These are phyloP conservation scores for Epirrita christyi DNA, from an alignment of 2,888 invertebrate species.

Conservation along the genomic window DNA sequence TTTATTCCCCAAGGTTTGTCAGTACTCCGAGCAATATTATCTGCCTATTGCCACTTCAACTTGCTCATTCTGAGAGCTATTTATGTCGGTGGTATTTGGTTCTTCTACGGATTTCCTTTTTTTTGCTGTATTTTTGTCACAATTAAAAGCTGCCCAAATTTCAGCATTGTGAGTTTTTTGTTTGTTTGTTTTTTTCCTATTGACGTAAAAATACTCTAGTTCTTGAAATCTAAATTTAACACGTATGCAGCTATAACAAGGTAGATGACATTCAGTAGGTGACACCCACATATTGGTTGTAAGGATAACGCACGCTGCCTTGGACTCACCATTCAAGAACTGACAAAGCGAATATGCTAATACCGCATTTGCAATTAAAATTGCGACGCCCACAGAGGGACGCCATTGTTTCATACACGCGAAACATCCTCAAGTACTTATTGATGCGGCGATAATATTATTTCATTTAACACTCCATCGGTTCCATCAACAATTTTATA, in stretches of 20 bases:
- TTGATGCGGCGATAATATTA: conserved; percentile 42
- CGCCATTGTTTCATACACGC: conserved; percentile 71
- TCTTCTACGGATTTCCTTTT: too few relatives aligned
- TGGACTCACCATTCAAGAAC: conserved; percentile 72
- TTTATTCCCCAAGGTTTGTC: too few relatives aligned
- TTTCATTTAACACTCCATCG: conserved; percentile 25
- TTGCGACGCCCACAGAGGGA: conserved; percentile 73
- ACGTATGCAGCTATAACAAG: background rate
- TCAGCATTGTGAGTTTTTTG: too few relatives aligned
- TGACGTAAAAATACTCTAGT: too few relatives aligned
- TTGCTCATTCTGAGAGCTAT: too few relatives aligned
- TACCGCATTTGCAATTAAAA: conserved; percentile 81
- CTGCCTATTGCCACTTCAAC: too few relatives aligned
- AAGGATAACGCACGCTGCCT: conserved; percentile 68
- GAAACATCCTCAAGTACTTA: conserved; percentile 57
- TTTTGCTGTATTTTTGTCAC: too few relatives aligned
- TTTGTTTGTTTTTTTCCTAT: too few relatives aligned
- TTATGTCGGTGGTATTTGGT: too few relatives aligned
- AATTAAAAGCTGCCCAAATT: too few relatives aligned
- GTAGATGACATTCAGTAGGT: conserved; percentile 28
- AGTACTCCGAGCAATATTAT: too few relatives aligned
- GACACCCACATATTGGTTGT: conserved; percentile 54
- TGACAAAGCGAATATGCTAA: conserved; percentile 81
- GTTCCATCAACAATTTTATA: conserved; percentile 16
- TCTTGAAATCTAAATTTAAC: background rate